Base-by-base conservation (phyloP, 2,888 invertebrate species). In the Drosophila kokeensis region DNA sequence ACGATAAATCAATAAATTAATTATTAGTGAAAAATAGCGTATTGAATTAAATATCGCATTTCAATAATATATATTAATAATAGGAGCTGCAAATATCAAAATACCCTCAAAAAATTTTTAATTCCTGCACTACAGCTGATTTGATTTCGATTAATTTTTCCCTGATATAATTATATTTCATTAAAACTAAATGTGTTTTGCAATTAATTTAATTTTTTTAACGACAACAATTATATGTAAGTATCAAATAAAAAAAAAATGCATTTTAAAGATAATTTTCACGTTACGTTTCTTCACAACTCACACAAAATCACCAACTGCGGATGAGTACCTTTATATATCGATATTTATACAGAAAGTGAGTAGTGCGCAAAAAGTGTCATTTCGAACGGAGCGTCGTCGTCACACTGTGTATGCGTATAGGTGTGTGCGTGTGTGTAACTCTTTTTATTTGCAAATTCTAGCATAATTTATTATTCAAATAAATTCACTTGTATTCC, bases 351-450 rank as follows among this genome's bases (percentile, higher is more conserved):
- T 34, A 64, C 67, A 48, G 76, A 49, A 52, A 58, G n/a, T 38
- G 27, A 7, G 30, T 6, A 24, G 15, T 15, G 40, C 15, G 15
- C 18, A 40, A 49, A 24, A 50, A 27, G 45, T 72, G 45, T 38
- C 76, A 76, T 76, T 72, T 61, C 67, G 45, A 72, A 40, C 29
- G 52, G 59, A 76, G 69, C 73, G 63, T 77, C 59, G 65, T 68
- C 64, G 68, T 69, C 48, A 63, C 71, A 53, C 70, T 58, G 65
- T 75, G 59, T 63, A 54, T 76, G 72, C 45, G 58, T 74, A 38
- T 73, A 69, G 67, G 65, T 66, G 69, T 78, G 52, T 42, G 64
- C 69, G 54, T 45, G 45, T 45, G 45, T 45, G 45, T 3, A 45
- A 45, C 24, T 45, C 21, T 10, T 45, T 57, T 59, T 62, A 54